Base-by-base conservation (phyloP, 2,888 invertebrate genomes). In the Dryococelus australis region DNA sequence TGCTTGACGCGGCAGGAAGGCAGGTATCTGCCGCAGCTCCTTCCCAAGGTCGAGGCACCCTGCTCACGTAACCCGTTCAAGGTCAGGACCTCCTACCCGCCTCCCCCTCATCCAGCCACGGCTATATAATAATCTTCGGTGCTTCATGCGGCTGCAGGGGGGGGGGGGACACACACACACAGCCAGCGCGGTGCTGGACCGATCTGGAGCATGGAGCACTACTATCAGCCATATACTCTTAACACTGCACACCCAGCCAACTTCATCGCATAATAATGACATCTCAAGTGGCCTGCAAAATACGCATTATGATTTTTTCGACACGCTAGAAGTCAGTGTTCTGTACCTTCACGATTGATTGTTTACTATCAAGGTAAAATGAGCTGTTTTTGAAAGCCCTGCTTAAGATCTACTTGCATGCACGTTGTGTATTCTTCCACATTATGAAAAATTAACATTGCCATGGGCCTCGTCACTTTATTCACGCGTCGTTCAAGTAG, bases 61-160 rank as follows among this genome's bases (percentile, higher is more conserved):
- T 65, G 65, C 65, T 65, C 65, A 65, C 65, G 65, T 65, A 65
- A 65, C 65, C 20, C 65, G 65, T 65, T 65, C 65, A 65, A 65
- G 65, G 65, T 65, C 65, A 65, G 65, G 65, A 65, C 65, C 65
- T 65, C 65, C 65, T 24, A 2, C 65, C 65, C 65, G 0, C n/a
- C 65, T n/a, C 65, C n/a, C 65, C 65, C 20, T 9, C 65, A 2
- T 3, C 65, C 24, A 13, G 24, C n/a, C n/a, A 10, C 6, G n/a
- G 65, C 65, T 24, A 65, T 65, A n/a, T 65, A 65, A 65, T n/a
- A 65, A 65, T 65, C 65, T 20, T 8, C 8, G 65, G 24, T 20
- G 65, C n/a, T n/a, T 8, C 65, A n/a, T n/a, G 65, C 2, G 35
- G 35, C 2, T 3, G 4, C 24, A 0, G 24, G 20, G 24, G 8